A percentile compares a stretch with the other conserved stretches of the same genome.
Conservation (phyloP, 37 sponge, comb jelly and placozoan species). For the Hexactinellida sp. region DNA sequence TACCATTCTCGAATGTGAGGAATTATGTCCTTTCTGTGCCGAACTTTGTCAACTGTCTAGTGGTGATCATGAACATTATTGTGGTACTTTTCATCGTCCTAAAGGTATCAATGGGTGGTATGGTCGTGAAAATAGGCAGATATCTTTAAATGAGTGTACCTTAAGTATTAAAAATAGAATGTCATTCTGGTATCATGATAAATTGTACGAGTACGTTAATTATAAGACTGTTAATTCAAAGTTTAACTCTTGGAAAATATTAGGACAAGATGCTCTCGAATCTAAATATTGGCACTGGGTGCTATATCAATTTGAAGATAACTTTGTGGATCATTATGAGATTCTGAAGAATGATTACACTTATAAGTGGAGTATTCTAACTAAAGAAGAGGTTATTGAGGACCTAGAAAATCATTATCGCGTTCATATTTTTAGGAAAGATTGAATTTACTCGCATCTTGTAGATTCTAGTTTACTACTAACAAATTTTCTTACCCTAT, state of each 20-base stretch:
- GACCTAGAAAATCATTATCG: neutral
- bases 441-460: too few species aligned
- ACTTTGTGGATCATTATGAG: neutral
- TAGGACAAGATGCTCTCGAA: neutral
- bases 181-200: neutral
- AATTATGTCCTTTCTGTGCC: neutral
- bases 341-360: neutral
- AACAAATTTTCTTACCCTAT: too few species aligned
- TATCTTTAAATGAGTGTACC: neutral
- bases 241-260: neutral
- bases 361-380: neutral
- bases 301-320: neutral
- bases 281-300: slow-evolving; percentile 13
- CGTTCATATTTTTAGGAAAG: neutral
- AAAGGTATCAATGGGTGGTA: neutral
- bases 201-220: neutral
- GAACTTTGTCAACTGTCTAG: neutral
- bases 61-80: slow-evolving; percentile 4
- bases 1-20: neutral
- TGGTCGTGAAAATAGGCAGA: neutral
- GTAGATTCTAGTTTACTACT: too few species aligned
- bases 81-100: slow-evolving; percentile 14
- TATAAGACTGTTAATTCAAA: neutral
- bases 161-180: neutral
- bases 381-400: neutral